Conservation (phyloP, 2,797 vertebrate genomes). For the Alca torda region DNA sequence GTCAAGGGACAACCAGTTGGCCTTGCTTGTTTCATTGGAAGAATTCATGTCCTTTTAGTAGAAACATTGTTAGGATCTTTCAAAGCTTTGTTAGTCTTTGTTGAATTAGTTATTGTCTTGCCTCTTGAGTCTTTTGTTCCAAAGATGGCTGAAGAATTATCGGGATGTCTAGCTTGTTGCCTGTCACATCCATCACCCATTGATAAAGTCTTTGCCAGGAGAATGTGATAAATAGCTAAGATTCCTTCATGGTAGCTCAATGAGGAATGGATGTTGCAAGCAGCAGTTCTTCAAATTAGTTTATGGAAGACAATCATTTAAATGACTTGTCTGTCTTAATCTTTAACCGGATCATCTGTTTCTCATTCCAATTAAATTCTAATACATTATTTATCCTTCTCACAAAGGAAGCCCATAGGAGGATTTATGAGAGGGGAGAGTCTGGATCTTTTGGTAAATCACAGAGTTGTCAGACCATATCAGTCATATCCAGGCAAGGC, state of each 20-base stretch:
- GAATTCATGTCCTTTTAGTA: conserved; percentile 10
- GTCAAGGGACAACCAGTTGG: conserved; percentile 36
- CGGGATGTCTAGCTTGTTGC: neutral
- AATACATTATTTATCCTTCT: neutral
- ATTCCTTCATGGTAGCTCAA: conserved; percentile 8
- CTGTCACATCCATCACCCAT: neutral
- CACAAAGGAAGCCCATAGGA: neutral
- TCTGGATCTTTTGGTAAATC: neutral
- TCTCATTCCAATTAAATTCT: neutral
- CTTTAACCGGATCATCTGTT: neutral
- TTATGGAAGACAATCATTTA: neutral
- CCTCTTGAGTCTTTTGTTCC: conserved; percentile 16
- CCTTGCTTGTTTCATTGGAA: neutral
- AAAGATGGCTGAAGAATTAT: neutral
- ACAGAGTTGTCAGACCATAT: neutral
- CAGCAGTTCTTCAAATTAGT: neutral
- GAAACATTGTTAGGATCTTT: conserved; percentile 16
- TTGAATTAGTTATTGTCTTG: neutral
- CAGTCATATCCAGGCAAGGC: neutral
- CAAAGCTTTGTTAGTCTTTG: conserved; percentile 28
- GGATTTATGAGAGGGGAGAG: neutral
- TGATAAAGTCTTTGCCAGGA: neutral
- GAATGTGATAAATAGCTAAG: conserved; percentile 2
- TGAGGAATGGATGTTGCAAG: neutral
- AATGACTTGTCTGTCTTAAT: neutral